Evolutionary conservation across 2,797 vertebrate species (phyloP).

Genomic region (Bradypodion ventrale): DNA sequence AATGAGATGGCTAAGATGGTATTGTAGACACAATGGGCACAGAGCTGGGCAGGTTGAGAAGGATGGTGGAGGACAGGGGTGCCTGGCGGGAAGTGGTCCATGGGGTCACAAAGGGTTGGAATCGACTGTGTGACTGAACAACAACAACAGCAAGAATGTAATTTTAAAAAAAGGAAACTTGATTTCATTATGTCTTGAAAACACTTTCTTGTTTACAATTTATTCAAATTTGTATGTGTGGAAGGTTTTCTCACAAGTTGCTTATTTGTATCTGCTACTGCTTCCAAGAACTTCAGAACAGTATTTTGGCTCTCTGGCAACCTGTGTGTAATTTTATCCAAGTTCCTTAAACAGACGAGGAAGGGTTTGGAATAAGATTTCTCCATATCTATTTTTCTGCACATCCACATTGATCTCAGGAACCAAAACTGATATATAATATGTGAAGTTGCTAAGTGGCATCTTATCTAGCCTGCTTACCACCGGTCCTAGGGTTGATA

Average conservation of each 20-base stretch:
- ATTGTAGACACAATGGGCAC: too few relatives aligned
- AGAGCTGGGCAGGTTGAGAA: too few relatives aligned
- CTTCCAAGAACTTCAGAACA: not conserved
- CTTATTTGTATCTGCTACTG: not conserved
- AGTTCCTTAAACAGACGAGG: not conserved
- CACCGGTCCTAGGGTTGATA: not conserved
- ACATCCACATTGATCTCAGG: not conserved
- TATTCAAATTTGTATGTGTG: not conserved
- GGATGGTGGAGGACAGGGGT: too few relatives aligned
- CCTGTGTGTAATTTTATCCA: not conserved
- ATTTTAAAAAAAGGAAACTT: not conserved
- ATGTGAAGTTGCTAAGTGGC: not conserved
- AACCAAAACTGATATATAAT: not conserved
- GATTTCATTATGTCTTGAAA: not conserved
- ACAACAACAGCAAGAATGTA: too few relatives aligned
- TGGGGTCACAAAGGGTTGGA: too few relatives aligned
- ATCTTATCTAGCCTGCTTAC: not conserved
- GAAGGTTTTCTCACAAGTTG: not conserved
- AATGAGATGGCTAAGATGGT: too few relatives aligned
- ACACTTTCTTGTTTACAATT: not conserved
- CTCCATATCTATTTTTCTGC: not conserved
- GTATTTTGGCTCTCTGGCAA: not conserved
- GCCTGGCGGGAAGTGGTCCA: too few relatives aligned
- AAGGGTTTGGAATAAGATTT: not conserved
- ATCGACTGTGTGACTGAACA: too few relatives aligned